Evolutionary conservation across 2,888 invertebrate genomes (phyloP).

Genomic region (Morinoia aosen): DNA sequence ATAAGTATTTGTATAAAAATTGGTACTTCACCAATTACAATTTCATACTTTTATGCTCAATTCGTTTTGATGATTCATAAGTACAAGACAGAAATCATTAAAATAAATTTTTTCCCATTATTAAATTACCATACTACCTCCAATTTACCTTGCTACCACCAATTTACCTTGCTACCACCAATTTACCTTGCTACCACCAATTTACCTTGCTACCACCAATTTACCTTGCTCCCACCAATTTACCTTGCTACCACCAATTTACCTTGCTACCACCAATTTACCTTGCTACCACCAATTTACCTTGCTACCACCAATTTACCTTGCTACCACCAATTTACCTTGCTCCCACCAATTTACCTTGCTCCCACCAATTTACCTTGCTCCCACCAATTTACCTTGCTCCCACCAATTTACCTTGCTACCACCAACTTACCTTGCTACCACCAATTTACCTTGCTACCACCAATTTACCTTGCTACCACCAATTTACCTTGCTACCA

Average conservation of each 20-base stretch:
- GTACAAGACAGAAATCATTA: no score
- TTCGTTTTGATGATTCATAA: no score
- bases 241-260: constrained; percentile 70
- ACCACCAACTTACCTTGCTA: no score
- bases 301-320: constrained; percentile 72
- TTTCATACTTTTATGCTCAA: no score
- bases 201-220: no score
- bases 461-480: constrained; percentile 70
- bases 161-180: constrained; percentile 70
- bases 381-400: constrained; percentile 70
- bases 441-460: constrained; percentile 57
- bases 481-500: no score
- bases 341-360: constrained; percentile 70
- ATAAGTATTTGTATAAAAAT: no score
- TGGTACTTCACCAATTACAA: no score
- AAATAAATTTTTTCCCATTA: no score
- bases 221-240: constrained; percentile 70
- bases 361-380: constrained; percentile 70
- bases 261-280: constrained; percentile 70
- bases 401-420: constrained; percentile 70
- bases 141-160: constrained; percentile 70
- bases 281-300: constrained; percentile 70
- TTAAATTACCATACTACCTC: no score
- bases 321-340: background rate
- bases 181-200: constrained; percentile 70